Percentiles rank a stretch among this genome's conserved stretches.
phyloP scores from a whole-genome alignment of 2,113 vertebrate genomes.

The Montifringilla adamsi region DNA sequence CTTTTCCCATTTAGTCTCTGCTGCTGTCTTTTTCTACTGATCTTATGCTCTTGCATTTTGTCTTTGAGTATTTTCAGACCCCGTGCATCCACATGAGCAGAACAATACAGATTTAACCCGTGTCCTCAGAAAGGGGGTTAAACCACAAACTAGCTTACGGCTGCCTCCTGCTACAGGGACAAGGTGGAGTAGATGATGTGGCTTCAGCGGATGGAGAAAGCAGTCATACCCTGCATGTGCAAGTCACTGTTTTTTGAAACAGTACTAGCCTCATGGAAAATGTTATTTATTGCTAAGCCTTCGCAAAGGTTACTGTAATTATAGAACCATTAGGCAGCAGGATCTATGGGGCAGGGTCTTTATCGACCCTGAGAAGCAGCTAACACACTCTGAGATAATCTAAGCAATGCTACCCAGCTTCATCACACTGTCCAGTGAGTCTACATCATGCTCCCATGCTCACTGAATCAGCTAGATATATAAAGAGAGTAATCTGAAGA shows the following conservation, averaged over 20 bases:
- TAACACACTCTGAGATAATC: neutral
- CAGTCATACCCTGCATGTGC: neutral
- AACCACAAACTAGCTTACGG: neutral
- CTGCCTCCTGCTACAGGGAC: neutral
- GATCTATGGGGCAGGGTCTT: neutral
- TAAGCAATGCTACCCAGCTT: neutral
- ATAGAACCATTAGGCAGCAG: neutral
- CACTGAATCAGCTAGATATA: neutral
- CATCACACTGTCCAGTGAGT: neutral
- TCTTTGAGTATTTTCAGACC: neutral
- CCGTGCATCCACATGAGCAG: neutral
- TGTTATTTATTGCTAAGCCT: constrained; percentile 39
- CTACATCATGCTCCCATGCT: neutral
- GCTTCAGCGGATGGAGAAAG: neutral
- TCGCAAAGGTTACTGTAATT: neutral
- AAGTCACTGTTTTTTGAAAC: neutral
- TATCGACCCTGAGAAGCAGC: neutral
- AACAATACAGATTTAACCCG: neutral
- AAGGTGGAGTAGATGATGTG: neutral
- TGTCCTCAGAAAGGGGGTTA: constrained; percentile 19
- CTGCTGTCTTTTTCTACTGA: neutral
- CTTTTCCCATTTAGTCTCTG: neutral
- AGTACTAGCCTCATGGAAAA: constrained; percentile 5
- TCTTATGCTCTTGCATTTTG: neutral
- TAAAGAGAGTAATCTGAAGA: neutral